A percentile compares a stretch with the other conserved stretches of the same genome.
phyloP scores from a whole-genome alignment of 1,140 invertebrate species.

The Drosophila cardini region DNA sequence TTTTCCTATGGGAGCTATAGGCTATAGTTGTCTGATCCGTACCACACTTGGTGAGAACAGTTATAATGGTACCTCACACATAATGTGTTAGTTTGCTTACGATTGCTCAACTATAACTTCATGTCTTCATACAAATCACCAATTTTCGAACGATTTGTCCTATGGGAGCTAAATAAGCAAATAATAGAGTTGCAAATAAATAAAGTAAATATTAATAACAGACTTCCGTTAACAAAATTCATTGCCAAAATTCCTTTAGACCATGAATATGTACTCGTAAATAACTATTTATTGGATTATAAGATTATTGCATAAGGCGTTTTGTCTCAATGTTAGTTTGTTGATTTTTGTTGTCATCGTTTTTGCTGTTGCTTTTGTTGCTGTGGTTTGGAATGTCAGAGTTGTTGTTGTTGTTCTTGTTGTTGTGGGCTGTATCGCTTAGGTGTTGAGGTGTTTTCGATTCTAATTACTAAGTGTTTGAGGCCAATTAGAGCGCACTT shows the following conservation, averaged over 20 bases:
- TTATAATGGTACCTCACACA: too few relatives aligned
- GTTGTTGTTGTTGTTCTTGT: constrained; percentile 11
- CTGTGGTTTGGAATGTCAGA: neutral
- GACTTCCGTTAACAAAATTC: neutral
- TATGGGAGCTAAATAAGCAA: too few relatives aligned
- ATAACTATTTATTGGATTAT: constrained; percentile 7
- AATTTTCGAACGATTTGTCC: too few relatives aligned
- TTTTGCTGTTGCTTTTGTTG: neutral
- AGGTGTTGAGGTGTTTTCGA: constrained; percentile 49
- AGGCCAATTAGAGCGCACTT: constrained; percentile 65
- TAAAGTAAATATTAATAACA: neutral
- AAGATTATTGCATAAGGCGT: constrained; percentile 1
- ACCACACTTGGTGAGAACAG: too few relatives aligned
- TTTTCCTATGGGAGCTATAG: too few relatives aligned
- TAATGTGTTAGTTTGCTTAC: too few relatives aligned
- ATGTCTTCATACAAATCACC: too few relatives aligned
- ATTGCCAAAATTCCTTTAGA: neutral
- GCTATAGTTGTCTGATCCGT: too few relatives aligned
- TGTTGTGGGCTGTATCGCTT: constrained; percentile 4
- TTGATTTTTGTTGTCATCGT: neutral
- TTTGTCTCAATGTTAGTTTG: neutral
- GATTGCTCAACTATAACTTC: too few relatives aligned
- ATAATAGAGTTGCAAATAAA: neutral
- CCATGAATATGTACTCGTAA: neutral
- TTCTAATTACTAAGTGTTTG: constrained; percentile 48